phyloP scores from a whole-genome alignment of 2,797 vertebrate genomes.

The Spondyliosoma cantharus region DNA sequence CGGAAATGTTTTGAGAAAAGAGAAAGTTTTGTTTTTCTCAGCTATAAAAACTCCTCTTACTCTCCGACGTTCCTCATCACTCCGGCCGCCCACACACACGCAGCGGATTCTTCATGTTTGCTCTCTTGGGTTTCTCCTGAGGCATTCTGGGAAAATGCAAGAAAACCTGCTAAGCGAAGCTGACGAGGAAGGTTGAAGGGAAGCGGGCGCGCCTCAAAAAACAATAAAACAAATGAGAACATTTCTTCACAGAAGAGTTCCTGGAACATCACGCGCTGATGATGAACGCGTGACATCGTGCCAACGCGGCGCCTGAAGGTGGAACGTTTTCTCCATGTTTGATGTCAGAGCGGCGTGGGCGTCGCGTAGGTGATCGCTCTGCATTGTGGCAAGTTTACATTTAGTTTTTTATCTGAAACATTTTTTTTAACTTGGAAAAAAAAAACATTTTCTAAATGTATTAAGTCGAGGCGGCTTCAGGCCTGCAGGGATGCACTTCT shows the following conservation, averaged over 20 bases:
- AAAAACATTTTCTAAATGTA: constrained; percentile 25
- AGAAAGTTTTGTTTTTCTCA: constrained; percentile 7
- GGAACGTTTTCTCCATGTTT: constrained; percentile 5
- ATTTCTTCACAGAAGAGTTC: constrained; percentile 1
- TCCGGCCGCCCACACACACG: constrained; percentile 51
- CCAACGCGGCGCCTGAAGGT: constrained; percentile 25
- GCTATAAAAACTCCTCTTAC: background rate
- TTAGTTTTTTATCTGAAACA: no score
- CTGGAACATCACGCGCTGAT: background rate
- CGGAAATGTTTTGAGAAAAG: constrained; percentile 14
- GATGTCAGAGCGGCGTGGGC: constrained; percentile 40
- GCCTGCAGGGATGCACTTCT: background rate
- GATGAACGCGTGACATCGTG: background rate
- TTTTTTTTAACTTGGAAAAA: constrained; percentile 10
- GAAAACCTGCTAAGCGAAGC: constrained; percentile 9
- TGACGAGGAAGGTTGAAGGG: constrained; percentile 27
- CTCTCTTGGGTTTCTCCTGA: constrained; percentile 16
- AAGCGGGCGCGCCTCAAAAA: background rate
- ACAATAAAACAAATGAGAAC: background rate
- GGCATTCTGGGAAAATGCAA: constrained; percentile 49
- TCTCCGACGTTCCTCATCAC: constrained; percentile 17
- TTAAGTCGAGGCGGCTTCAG: background rate
- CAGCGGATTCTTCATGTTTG: constrained; percentile 13
- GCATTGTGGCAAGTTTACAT: background rate
- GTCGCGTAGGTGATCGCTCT: constrained; percentile 35